A percentile compares a stretch with the other conserved stretches of the same genome.
phyloP scores from a whole-genome alignment of 2,113 vertebrate species.

The Sciurus niger region DNA sequence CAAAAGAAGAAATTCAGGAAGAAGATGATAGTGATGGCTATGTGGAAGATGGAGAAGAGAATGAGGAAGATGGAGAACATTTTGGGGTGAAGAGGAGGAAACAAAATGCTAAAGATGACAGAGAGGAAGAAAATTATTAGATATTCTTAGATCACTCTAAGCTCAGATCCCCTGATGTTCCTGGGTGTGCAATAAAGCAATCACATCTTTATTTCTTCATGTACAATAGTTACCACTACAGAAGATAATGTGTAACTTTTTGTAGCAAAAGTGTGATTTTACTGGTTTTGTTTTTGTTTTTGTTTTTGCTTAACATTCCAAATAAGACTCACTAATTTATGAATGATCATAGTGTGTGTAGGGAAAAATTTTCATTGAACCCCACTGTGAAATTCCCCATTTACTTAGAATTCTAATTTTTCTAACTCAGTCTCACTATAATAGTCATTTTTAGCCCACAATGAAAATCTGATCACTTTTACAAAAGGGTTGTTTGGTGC shows the following conservation, averaged over 20 bases:
- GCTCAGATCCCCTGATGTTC: constrained; percentile 79
- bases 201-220: constrained; percentile 87
- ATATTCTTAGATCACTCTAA: constrained; percentile 62
- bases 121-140: constrained; percentile 93
- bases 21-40: constrained; percentile 97
- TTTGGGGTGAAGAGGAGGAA: constrained; percentile 94
- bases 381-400: constrained; percentile 78
- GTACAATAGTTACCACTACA: constrained; percentile 88
- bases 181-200: constrained; percentile 85
- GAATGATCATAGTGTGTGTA: constrained; percentile 83
- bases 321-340: constrained; percentile 86
- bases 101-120: constrained; percentile 94
- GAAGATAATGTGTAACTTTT: constrained; percentile 89
- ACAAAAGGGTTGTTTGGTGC: constrained; percentile 64
- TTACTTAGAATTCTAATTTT: constrained; percentile 82
- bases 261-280: constrained; percentile 91
- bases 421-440: constrained; percentile 82
- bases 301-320: constrained; percentile 90
- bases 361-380: constrained; percentile 78
- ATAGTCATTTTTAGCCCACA: constrained; percentile 80
- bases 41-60: constrained; percentile 88
- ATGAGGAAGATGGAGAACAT: constrained; percentile 88
- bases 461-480: constrained; percentile 73
- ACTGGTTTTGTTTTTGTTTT: constrained; percentile 73
- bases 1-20: constrained; percentile 98